Conservation (phyloP, 2,797 vertebrate genomes). For the Rhyacichthys aspro region DNA sequence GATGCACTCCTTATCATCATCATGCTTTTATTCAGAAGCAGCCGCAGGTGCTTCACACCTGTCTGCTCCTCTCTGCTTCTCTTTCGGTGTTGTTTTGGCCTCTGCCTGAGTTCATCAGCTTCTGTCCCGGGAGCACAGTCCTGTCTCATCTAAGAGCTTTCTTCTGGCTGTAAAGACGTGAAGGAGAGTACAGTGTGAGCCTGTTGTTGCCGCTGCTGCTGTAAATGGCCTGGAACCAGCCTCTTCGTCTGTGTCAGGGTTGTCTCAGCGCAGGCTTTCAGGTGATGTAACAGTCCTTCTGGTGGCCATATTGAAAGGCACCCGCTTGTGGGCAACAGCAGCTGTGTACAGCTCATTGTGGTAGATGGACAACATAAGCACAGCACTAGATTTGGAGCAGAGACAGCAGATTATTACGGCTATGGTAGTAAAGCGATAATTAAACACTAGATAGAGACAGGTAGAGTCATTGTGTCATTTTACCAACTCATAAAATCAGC, state of each 20-base stretch:
- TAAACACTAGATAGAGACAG: no score
- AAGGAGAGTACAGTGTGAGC: slow-evolving; percentile 9
- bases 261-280: slow-evolving; percentile 32
- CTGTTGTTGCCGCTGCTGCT: slow-evolving; percentile 19
- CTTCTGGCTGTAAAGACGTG: neutral
- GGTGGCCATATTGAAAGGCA: slow-evolving; percentile 44
- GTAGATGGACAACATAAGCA: slow-evolving; percentile 5
- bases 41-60: slow-evolving; percentile 20
- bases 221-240: slow-evolving; percentile 28
- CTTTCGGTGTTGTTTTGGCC: neutral
- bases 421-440: neutral
- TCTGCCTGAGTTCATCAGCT: slow-evolving; percentile 11
- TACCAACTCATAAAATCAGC: no score
- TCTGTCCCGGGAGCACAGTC: slow-evolving; percentile 16
- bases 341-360: slow-evolving; percentile 25
- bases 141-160: neutral
- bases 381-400: neutral
- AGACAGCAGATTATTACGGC: neutral
- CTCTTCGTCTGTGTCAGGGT: neutral
- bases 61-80: slow-evolving; percentile 16
- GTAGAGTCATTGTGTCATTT: no score
- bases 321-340: slow-evolving; percentile 35
- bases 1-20: slow-evolving; percentile 7
- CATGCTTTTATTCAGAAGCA: neutral
- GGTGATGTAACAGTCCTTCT: slow-evolving; percentile 53